Base-by-base conservation (phyloP, 2,888 invertebrate species). In the Leptopterna dolabrata region DNA sequence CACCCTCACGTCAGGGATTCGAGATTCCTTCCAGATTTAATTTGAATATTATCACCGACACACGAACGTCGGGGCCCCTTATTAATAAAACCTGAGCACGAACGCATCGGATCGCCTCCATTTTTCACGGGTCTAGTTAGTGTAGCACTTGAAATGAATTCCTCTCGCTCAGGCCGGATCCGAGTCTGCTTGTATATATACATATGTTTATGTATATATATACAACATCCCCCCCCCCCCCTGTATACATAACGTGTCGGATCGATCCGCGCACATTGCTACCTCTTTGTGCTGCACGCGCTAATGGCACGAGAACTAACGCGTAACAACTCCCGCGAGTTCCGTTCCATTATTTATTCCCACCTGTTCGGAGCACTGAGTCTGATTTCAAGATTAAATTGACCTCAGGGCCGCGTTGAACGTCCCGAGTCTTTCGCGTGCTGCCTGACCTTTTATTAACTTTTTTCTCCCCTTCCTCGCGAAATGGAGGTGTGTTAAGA, bases 1-100 rank as follows among this genome's bases (percentile, higher is more conserved):
- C 81, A 55, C 36, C 51, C 55, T 24, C 30, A 47, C 83, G 70
- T 19, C 36, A 78, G 78, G 78, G 83, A 55, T 55, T 36, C 51
- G 83, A 70, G 83, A 83, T 83, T 63, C 83, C 83, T 70, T 83
- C 70, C n/a, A 36, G 70, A 83, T 83, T 83, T 83, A 63, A 83
- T 83, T 83, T 83, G 83, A 83, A 83, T 83, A 83, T 83, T 70
- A 70, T 70, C 55, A 63, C 47, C 36, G 30, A 55, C 63, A 29
- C 63, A 70, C 83, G 83, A 70, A 83, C 83, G 24, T 30, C 43
- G 29, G 30, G 29, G 19, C 63, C 63, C 41, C 36, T 83, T 83
- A 83, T 83, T 83, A 83, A 83, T 83, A 83, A 83, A 83, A 83
- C 41, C 19, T 11, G 43, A 70, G 36, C 83, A 83, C 63, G 81